These are phyloP conservation scores for Melanotaenia duboulayi DNA, from an alignment of 2,113 vertebrate genomes.

Conservation along the genomic window DNA sequence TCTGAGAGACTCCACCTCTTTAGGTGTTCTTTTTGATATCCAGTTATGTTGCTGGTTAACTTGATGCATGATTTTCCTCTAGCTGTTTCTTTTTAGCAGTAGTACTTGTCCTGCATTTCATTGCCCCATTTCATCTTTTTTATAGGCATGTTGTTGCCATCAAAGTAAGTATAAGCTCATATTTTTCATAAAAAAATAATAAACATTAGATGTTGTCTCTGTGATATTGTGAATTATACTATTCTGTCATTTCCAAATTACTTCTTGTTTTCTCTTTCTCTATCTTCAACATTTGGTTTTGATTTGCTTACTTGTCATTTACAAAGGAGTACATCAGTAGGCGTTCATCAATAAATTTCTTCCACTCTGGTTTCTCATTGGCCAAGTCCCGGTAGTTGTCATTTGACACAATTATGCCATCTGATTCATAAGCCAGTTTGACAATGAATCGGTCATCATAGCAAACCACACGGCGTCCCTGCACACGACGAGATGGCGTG, in stretches of 20 bases:
- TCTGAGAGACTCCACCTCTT: too few species aligned
- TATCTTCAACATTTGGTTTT: background rate
- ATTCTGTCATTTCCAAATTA: background rate
- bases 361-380: constrained; percentile 98
- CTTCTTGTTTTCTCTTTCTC: background rate
- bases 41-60: too few species aligned
- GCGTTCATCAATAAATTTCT: constrained; percentile 97
- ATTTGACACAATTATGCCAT: constrained; percentile 97
- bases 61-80: too few species aligned
- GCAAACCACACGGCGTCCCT: constrained; percentile 95
- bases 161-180: too few species aligned
- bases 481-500: constrained; percentile 94
- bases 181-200: too few species aligned
- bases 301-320: constrained; percentile 95
- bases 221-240: too few species aligned
- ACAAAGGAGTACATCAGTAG: constrained; percentile 99
- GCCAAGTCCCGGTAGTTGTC: constrained; percentile 98
- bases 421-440: constrained; percentile 95
- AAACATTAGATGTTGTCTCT: too few species aligned
- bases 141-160: too few species aligned
- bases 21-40: too few species aligned
- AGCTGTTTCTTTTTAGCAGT: too few species aligned
- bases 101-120: too few species aligned
- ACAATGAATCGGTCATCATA: constrained; percentile 98
- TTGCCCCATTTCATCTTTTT: too few species aligned